phyloP scores from a whole-genome alignment of 2,888 invertebrate genomes.

The Hypolimnas misippus region DNA sequence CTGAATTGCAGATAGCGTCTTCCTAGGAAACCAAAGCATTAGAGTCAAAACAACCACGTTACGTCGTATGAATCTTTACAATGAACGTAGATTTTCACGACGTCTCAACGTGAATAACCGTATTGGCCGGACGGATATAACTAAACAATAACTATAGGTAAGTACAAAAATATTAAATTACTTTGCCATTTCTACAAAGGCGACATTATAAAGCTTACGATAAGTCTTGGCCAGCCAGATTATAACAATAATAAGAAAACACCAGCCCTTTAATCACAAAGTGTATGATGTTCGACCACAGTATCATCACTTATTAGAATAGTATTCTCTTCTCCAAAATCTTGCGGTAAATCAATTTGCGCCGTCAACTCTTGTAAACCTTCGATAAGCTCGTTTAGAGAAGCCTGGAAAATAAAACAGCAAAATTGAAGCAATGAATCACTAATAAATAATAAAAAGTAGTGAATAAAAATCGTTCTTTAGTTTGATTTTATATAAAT shows the following conservation, averaged over 20 bases:
- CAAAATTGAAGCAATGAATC: too few species aligned
- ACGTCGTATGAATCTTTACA: too few species aligned
- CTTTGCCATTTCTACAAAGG: neutral
- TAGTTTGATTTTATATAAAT: too few species aligned
- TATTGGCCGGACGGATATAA: constrained; percentile 11
- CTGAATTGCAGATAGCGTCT: too few species aligned
- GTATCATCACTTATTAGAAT: constrained; percentile 73
- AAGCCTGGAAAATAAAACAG: constrained; percentile 52
- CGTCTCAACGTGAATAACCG: too few species aligned
- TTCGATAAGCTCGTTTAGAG: constrained; percentile 67
- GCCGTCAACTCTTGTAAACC: constrained; percentile 73
- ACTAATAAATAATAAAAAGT: too few species aligned
- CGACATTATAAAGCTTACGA: neutral
- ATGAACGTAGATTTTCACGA: too few species aligned
- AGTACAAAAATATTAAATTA: neutral
- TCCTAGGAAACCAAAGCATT: too few species aligned
- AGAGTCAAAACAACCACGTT: too few species aligned
- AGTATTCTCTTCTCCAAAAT: constrained; percentile 69
- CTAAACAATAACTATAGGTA: neutral
- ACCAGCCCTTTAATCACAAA: constrained; percentile 57
- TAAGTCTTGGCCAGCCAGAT: constrained; percentile 4
- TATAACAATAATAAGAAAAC: constrained; percentile 26
- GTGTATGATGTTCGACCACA: constrained; percentile 70
- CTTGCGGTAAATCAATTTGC: constrained; percentile 71
- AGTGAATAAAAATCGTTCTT: too few species aligned